Evolutionary conservation across 1,140 invertebrate genomes (phyloP).

Genomic region (Parasteatoda tepidariorum): DNA sequence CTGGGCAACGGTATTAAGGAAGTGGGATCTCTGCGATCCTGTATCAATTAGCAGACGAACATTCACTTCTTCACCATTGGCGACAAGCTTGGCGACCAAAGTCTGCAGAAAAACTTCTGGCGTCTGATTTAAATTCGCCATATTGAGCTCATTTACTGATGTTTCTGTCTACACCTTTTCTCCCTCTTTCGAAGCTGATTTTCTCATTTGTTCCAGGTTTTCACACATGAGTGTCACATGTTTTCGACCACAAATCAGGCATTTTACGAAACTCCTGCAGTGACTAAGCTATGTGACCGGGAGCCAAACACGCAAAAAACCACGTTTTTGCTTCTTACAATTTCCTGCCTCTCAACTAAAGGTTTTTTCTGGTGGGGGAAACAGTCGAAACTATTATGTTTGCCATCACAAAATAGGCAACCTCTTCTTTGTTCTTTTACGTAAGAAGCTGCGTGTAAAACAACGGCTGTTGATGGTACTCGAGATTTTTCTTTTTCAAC

Average conservation of each 20-base stretch:
- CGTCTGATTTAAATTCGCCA: background rate
- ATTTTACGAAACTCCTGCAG: too few relatives aligned
- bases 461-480: background rate
- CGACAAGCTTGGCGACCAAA: background rate
- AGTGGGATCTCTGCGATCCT: background rate
- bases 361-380: too few relatives aligned
- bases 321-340: too few relatives aligned
- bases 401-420: background rate
- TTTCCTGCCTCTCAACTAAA: too few relatives aligned
- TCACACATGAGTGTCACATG: background rate
- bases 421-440: background rate
- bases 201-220: background rate
- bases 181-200: background rate
- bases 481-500: background rate
- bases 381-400: background rate
- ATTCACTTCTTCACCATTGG: background rate
- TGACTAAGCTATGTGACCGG: background rate
- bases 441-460: background rate
- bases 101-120: background rate
- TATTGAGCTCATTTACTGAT: background rate
- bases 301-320: background rate
- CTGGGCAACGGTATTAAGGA: background rate
- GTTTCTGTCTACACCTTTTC: background rate
- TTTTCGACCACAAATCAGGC: background rate
- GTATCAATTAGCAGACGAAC: background rate